Base-by-base conservation (phyloP, 37 sponge, comb jelly and placozoan species). In the Aplysina aerophoba region DNA sequence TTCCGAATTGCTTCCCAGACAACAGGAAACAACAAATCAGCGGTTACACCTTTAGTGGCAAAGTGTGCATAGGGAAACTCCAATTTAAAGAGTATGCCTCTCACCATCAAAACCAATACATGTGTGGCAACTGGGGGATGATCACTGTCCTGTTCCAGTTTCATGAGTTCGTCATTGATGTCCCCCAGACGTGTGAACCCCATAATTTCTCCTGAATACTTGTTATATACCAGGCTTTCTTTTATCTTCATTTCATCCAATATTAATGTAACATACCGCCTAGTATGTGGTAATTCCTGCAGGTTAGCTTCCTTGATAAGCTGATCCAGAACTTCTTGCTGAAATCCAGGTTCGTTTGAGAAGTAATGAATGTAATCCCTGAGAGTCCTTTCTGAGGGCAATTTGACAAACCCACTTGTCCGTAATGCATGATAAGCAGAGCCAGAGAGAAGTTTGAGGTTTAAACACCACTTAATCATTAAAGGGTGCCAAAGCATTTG, bases 301-400 rank as follows among this genome's bases (percentile, higher is more conserved):
- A 88, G 27, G 50, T 83, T 39, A 19, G 78, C 83, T 41, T 88
- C 83, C 55, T 74, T 73, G 11, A 27, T 55, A 53, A 89, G 57
- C 41, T 71, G 63, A 17, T 68, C 59, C 21, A 79, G 50, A 60
- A 88, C 83, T 30, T 88, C 65, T 5, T 33, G 63, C 33, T 69
- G 69, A 87, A 87, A 58, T 28, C 87, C 87, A 60, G 24, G 68
- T 73, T 55, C 55, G 28, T 58, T 73, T 4, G 44, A 37, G 65
- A 74, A 66, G 57, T 69, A 87, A 36, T 84, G 74, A 20, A 85
- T 91, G 72, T 91, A 91, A 58, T 91, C 91, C 11, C 84, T 55
- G 4, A 91, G 62, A 4, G 91, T 91, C 20, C 91, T 28, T 31
- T 87, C 80, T 38, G 87, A 83, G 5, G 88, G 91, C n/a, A 91